Evolutionary conservation across 2,888 invertebrate genomes (phyloP), one percentile per base, ranked within the genome.

Genomic region (Smittia sp.): DNA sequence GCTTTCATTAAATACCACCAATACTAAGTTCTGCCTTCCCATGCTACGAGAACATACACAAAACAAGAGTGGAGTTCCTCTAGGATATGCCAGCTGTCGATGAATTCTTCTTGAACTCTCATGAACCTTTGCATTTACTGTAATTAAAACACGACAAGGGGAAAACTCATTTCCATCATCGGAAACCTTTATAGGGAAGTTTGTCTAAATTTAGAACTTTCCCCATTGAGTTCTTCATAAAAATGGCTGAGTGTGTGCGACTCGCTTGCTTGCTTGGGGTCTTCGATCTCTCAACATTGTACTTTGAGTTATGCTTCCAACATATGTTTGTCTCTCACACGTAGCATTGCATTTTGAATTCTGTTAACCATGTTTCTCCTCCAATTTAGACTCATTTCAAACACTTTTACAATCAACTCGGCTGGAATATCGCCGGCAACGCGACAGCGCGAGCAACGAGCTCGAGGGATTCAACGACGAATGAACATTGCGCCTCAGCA

Each of bases 341-440:
- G n/a, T 46, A 46, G 46, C 13, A 15, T 6, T 46, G n/a, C 46
- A 46, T n/a, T 13, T 15, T 3, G 13, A 39, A 46, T 46, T 46
- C 15, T 46, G n/a, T 32, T 65, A 9, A 27, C 25, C 25, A 27
- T 24, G 1, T 65, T 52, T 32, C 41, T 63, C 58, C 67, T 32
- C 52, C 24, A 11, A 18, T 20, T 74, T 84, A 86, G 86, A 76
- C 79, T 86, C 75, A 85, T 85, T 75, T 84, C 85, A 0, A 85
- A 85, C 65, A 85, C 80, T 77, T 86, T 86, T 81, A 83, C 80
- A 75, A 84, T 86, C 24, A 85, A 85, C 79, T 85, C 85, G 0
- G 85, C 83, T 13, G 84, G 80, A 78, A 83, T 81, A 75, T 83
- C 81, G 25, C 82, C 82, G 0, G 83, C 84, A 76, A 77, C 83